Base-by-base conservation (phyloP, 2,888 invertebrate species). In the Morpho helenor region DNA sequence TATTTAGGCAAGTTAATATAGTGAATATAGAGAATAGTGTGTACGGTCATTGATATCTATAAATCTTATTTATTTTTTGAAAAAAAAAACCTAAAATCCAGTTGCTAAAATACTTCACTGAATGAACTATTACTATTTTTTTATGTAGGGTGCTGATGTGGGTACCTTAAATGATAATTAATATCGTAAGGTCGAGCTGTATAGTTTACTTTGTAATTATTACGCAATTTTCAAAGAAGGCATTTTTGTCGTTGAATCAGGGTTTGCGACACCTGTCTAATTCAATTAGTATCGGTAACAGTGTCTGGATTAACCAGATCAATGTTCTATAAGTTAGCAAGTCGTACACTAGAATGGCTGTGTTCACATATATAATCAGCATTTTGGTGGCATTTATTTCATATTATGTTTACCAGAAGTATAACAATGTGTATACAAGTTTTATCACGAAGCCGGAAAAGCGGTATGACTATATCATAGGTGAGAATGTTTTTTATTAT, bases 401-500 rank as follows among this genome's bases (percentile, higher is more conserved):
- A 2, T 90, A 87, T 61, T 43, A 83, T n/a, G 72, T 84, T 59
- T 89, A 88, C 67, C 78, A 82, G 10, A 82, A 72, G 70, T 86
- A 83, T 65, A 65, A 69, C 7, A 79, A 79, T 63, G 71, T 70
- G 7, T 79, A 84, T 58, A 71, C 75, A 0, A 88, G 89, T 67
- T 68, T 87, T 49, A 64, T 87, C 52, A 57, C 62, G 8, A 87
- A 82, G 57, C 84, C 87, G 0, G 73, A 76, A 31, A 89, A 87
- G 57, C 74, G 77, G 67, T 90, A 90, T 65, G 89, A 90, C 66
- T 90, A 87, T 55, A 84, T 90, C 59, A 79, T 90, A 59, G 89
- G 89, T 90, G 66, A 85, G 87, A 68, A 22, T 8, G 23, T 22
- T 47, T 22, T 46, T 46, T 22, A 46, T 23, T 47, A 22, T 47